Conservation (phyloP, 1,140 invertebrate genomes). For the Drosophila nebulosa region DNA sequence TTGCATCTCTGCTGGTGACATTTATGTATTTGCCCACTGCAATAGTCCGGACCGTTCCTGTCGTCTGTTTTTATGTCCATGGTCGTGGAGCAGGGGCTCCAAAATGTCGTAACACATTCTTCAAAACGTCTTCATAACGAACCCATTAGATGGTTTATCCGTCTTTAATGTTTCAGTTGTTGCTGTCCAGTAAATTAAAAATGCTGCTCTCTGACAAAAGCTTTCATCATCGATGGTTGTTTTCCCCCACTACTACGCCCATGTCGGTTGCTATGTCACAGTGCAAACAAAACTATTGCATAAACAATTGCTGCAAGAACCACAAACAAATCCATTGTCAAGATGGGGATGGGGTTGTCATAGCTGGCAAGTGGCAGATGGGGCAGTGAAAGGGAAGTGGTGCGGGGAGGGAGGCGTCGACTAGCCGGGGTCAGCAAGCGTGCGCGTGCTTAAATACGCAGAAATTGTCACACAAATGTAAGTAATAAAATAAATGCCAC, state of each 20-base stretch:
- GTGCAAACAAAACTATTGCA: conserved; percentile 51
- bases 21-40: conserved; percentile 29
- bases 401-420: background rate
- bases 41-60: background rate
- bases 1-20: conserved; percentile 15
- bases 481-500: conserved; percentile 18
- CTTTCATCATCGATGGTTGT: no score
- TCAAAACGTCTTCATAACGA: no score
- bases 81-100: background rate
- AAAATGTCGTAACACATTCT: no score
- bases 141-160: no score
- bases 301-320: conserved; percentile 58
- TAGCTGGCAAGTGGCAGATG: background rate
- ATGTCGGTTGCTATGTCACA: background rate
- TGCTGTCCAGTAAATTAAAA: no score
- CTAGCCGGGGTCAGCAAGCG: conserved; percentile 31
- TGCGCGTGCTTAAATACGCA: conserved; percentile 61
- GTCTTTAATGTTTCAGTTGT: no score
- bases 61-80: conserved; percentile 7
- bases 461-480: conserved; percentile 41
- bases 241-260: background rate
- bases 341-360: background rate
- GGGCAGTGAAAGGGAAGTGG: no score
- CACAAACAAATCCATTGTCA: conserved; percentile 30
- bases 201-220: no score